Percentiles rank a stretch among this genome's conserved stretches.
Evolutionary conservation across 2,113 vertebrate species (phyloP).

Genomic region (Burhinus bistriatus): DNA sequence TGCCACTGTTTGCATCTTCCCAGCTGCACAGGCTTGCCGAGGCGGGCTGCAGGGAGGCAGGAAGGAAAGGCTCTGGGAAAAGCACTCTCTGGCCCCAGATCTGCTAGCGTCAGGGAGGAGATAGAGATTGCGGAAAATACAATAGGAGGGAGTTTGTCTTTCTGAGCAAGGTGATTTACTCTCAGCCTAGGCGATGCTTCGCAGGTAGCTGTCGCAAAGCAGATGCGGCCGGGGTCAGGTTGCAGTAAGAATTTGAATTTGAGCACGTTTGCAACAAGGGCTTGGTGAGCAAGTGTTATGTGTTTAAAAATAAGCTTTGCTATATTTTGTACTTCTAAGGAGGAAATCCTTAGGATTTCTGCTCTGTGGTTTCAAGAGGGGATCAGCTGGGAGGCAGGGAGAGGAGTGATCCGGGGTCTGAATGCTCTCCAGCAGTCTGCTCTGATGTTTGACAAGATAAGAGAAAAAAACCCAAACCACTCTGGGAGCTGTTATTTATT

Average conservation of each 20-base stretch:
- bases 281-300: neutral
- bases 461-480: neutral
- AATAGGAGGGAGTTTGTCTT: neutral
- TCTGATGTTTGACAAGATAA: neutral
- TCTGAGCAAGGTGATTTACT: neutral
- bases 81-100: neutral
- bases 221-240: neutral
- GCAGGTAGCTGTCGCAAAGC: neutral
- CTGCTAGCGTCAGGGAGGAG: neutral
- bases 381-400: neutral
- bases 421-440: neutral
- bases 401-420: neutral
- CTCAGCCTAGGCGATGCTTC: neutral
- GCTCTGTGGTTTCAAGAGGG: neutral
- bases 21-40: constrained; percentile 6
- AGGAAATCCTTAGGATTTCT: neutral
- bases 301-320: neutral
- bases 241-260: neutral
- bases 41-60: neutral
- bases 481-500: neutral
- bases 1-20: neutral
- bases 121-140: neutral
- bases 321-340: neutral
- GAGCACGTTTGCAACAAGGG: neutral
- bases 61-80: neutral